Percentiles rank a stretch among this genome's conserved stretches.
Conservation (phyloP, 2,113 vertebrate species). For the Trinectes maculatus region DNA sequence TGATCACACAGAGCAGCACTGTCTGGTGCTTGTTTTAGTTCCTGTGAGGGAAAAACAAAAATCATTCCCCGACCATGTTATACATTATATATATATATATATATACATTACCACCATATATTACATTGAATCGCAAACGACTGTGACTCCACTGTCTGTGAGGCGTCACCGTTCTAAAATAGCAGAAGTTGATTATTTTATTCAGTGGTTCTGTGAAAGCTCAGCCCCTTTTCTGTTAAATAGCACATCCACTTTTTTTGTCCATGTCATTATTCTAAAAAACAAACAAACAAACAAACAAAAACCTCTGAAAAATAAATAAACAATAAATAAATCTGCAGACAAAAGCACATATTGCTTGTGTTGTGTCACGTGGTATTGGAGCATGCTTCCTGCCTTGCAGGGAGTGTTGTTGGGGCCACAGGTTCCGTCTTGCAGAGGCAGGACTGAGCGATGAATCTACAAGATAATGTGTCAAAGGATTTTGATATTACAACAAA, state of each 20-base stretch:
- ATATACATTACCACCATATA: too few species aligned
- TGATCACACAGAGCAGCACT: constrained; percentile 55
- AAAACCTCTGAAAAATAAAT: neutral
- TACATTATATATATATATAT: too few species aligned
- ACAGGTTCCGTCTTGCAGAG: neutral
- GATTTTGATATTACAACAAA: too few species aligned
- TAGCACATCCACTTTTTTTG: neutral
- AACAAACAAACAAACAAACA: too few species aligned
- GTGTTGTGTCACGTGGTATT: too few species aligned
- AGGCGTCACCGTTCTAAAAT: too few species aligned
- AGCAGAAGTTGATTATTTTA: too few species aligned
- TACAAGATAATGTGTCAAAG: neutral
- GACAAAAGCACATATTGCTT: too few species aligned
- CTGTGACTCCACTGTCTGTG: too few species aligned
- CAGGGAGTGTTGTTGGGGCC: neutral
- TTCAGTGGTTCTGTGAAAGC: neutral
- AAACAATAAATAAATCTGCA: neutral
- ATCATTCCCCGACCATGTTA: too few species aligned
- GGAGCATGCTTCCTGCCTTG: neutral
- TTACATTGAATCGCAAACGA: too few species aligned
- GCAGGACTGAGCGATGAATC: neutral
- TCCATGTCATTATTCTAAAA: neutral
- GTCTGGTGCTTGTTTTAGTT: constrained; percentile 50
- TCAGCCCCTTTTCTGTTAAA: neutral
- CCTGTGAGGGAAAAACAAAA: constrained; percentile 37